Base-by-base conservation (phyloP, 92 coral and sea anemone species). In the Palythoa caribaeorum region DNA sequence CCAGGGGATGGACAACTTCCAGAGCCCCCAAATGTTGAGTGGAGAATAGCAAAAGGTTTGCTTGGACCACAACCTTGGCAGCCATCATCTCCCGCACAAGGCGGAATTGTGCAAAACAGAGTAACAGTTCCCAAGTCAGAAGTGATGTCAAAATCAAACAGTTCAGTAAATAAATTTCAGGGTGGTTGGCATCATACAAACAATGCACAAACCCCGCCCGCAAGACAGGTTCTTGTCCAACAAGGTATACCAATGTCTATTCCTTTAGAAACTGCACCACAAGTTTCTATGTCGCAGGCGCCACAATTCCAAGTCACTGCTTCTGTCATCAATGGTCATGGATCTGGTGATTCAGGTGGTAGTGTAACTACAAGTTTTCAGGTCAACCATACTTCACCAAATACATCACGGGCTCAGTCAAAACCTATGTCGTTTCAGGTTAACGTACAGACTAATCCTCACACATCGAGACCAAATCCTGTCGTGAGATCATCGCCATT, bases 261-360 rank as follows among this genome's bases (percentile, higher is more conserved):
- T 40, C 88, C 80, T 38, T 83, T 70, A 3, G 89, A 78, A 39
- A 79, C 77, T 59, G 69, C 71, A 60, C 77, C 80, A 38, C 94
- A 73, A 62, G 59, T 81, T 10, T 48, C 76, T 28, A 47, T 48
- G 38, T 81, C 76, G 16, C 92, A 84, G 75, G 75, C 77, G 60
- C 99, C 99, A 10, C 99, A 96, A 66, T 96, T 96, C 80, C 96
- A 95, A 78, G 99, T 96, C 1, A 95, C 96, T 8, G 98, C 96
- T 50, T 96, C 96, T 38, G 96, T 96, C 19, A 92, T 88, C 73
- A 91, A 92, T 62, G 84, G 89, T 38, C 76, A 50, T 83, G 79
- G 90, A 5, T 72, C 87, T 35, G 83, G 78, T 8, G 87, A 84
- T 91, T 89, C 83, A 17, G 86, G 88, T 1, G 77, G 57, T 68